phyloP scores from a whole-genome alignment of 1,140 invertebrate genomes.

The Drosophila sproati region DNA sequence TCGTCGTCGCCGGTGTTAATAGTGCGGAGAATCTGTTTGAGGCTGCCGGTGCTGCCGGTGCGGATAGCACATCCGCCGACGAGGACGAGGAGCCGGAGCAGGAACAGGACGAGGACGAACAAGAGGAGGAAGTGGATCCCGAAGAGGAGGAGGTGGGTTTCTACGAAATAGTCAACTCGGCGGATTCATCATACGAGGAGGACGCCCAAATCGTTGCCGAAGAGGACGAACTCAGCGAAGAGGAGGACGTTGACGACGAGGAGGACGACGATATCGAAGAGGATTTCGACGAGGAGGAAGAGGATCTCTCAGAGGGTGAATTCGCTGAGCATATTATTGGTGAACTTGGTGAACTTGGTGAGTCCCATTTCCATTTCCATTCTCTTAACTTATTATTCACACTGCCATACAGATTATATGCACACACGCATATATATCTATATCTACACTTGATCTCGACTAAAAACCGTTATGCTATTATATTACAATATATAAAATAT shows the following conservation, averaged over 20 bases:
- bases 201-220: constrained; percentile 76
- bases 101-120: constrained; percentile 60
- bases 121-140: constrained; percentile 63
- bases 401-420: not conserved
- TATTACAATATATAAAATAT: constrained; percentile 14
- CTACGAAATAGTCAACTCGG: constrained; percentile 73
- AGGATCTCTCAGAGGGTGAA: constrained; percentile 75
- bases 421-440: not conserved
- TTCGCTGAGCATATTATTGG: constrained; percentile 74
- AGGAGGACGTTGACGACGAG: constrained; percentile 74
- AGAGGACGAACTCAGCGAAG: constrained; percentile 75
- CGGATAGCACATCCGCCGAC: not conserved
- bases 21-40: not conserved
- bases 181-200: constrained; percentile 73
- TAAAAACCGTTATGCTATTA: not conserved
- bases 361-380: constrained; percentile 28
- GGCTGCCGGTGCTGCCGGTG: not conserved
- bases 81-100: constrained; percentile 13
- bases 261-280: constrained; percentile 72
- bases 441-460: not conserved
- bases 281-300: constrained; percentile 71
- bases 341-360: constrained; percentile 68
- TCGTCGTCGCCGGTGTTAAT: not conserved
- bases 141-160: constrained; percentile 69
- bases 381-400: not conserved